Conservation (phyloP, 2,888 invertebrate species). For the Diadromus collaris region DNA sequence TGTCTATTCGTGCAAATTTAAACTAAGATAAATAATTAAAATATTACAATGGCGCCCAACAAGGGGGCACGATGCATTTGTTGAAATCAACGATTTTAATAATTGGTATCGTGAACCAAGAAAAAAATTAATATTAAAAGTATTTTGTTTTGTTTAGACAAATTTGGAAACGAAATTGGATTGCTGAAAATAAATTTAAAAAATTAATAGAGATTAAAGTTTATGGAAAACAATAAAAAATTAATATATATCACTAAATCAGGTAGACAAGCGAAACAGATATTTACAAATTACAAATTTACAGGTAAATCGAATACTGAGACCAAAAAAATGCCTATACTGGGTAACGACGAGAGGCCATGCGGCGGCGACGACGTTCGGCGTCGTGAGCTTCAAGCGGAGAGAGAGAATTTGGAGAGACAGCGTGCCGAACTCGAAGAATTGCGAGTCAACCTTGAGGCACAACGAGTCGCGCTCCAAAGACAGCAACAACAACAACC, state of each 20-base stretch:
- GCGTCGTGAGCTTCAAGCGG: background rate
- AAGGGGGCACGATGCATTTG: no score
- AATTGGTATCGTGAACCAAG: no score
- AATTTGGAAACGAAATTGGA: no score
- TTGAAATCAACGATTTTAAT: no score
- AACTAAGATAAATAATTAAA: no score
- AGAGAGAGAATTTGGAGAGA: slow-evolving; percentile 8
- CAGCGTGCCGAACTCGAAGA: background rate
- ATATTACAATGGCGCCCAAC: no score
- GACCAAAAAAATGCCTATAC: background rate
- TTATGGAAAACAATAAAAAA: background rate
- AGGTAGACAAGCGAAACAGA: background rate
- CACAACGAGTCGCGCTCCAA: background rate
- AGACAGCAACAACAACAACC: background rate
- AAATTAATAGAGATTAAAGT: background rate
- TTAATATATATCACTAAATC: background rate
- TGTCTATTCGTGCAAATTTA: no score
- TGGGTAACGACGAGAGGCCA: background rate
- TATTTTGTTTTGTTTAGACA: no score
- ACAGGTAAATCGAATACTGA: background rate
- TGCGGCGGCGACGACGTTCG: background rate
- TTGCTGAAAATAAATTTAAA: no score
- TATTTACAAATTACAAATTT: background rate
- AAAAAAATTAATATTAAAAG: no score
- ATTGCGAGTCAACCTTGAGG: background rate